Base-by-base conservation (phyloP, 2,888 invertebrate species). In the Phyto melanocephala region DNA sequence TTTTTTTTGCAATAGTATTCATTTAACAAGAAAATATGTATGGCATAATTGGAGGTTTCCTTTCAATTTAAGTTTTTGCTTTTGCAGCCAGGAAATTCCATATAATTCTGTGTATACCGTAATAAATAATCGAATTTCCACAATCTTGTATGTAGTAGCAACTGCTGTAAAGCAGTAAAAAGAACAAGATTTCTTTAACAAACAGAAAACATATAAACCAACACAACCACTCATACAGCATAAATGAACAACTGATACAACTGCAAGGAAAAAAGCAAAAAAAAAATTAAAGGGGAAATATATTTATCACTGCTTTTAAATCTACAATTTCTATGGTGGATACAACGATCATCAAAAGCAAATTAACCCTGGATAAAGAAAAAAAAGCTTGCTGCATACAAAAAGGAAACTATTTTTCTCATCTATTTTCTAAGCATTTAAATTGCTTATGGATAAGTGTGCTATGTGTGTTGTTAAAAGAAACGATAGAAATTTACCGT, bases 41-140 rank as follows among this genome's bases (percentile, higher is more conserved):
- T 24, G n/a, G 37, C 15, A 28, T 68, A 70, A 76, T 81, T 71
- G 50, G 28, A 35, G 35, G n/a, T 45, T 71, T 81, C 63, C 52
- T 50, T 45, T 17, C 40, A 80, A 68, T 45, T 62, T 47, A 33
- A 65, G 37, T 10, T 47, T 68, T 42, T 63, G 7, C 22, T 15
- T 42, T 58, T 45, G 47, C 42, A 13, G 13, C 65, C 79, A 83
- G 86, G 84, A 86, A 87, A 88, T 87, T 87, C 85, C 86, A 86
- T 87, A 86, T 86, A 85, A 87, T 84, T 79, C 70, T 13, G 54
- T 83, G 63, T 79, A 67, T 84, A 72, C 83, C 76, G 83, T 85
- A 86, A 86, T 86, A 88, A 87, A 87, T 88, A 89, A 88, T 88
- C 87, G 88, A 88, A 88, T 89, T 87, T 87, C 85, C 84, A 87